Evolutionary conservation across 1,140 invertebrate genomes (phyloP).

Genomic region (Calliopsis andreniformis): DNA sequence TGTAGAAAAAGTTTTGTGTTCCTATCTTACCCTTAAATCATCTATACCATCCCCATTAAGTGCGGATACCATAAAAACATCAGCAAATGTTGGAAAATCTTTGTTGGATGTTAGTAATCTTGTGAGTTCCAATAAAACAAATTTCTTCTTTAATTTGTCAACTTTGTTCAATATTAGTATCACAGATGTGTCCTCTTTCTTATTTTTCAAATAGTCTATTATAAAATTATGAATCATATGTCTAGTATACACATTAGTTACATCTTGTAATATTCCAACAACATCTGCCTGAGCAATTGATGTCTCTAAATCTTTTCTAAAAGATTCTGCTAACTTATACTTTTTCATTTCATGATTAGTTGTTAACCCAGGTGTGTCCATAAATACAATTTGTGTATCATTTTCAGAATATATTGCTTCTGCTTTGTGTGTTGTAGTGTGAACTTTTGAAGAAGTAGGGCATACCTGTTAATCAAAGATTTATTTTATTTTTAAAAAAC

Average conservation of each 20-base stretch:
- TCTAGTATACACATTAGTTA: conserved; percentile 86
- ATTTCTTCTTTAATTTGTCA: conserved; percentile 90
- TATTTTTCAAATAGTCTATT: conserved; percentile 85
- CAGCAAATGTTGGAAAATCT: conserved; percentile 89
- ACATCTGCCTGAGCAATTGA: conserved; percentile 89
- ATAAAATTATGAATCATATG: conserved; percentile 87
- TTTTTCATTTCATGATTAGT: conserved; percentile 85
- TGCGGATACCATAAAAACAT: conserved; percentile 95
- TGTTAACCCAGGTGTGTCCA: conserved; percentile 93
- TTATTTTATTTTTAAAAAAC: background rate
- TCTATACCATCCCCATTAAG: conserved; percentile 89
- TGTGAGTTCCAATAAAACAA: conserved; percentile 87
- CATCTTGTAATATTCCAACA: conserved; percentile 93
- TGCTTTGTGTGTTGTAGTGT: conserved; percentile 91
- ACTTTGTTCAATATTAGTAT: conserved; percentile 96
- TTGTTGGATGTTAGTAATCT: conserved; percentile 85
- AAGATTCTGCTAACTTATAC: conserved; percentile 85
- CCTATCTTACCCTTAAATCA: conserved; percentile 85
- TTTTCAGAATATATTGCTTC: conserved; percentile 87
- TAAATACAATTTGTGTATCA: conserved; percentile 92
- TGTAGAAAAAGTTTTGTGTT: conserved; percentile 1
- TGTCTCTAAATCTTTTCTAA: conserved; percentile 85
- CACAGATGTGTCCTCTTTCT: conserved; percentile 83
- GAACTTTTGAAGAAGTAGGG: conserved; percentile 92
- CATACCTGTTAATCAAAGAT: conserved; percentile 85